Base-by-base conservation (phyloP, 2,888 invertebrate species). In the Philonicus albiceps region DNA sequence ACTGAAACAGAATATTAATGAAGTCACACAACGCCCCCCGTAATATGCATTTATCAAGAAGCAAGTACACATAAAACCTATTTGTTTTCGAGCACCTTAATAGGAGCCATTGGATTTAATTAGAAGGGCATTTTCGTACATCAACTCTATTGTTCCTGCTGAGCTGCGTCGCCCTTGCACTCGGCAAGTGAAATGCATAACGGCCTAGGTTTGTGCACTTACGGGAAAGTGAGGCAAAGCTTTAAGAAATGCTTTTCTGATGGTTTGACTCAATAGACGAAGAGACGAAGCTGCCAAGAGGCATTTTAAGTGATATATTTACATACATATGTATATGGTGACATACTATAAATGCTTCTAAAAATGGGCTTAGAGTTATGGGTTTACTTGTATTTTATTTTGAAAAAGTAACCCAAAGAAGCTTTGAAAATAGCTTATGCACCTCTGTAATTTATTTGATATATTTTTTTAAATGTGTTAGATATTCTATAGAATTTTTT, bases 1-100 rank as follows among this genome's bases (percentile, higher is more conserved):
- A 53, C 80, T 31, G 40, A 31, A 43, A 30, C 53, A 31, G 80
- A 80, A 80, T 80, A 80, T 80, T 80, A 80, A 80, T 49, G 80
- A 80, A 80, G 80, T 80, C 80, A 80, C 80, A 80, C 22, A 80
- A 80, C 49, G 30, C 49, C 80, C 80, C 80, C 53, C 80, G 80
- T 80, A 80, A 80, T 53, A 53, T 80, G 53, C 53, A 80, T 80
- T 80, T 80, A 80, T 80, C 80, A 80, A 30, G 80, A 27, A 30
- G 30, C 43, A 53, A 80, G 53, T 80, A 80, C 53, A 80, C 80
- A 80, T 80, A 80, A 80, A 80, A 53, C 80, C 80, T 80, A 80
- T 80, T 80, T 80, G 53, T 80, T 80, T 80, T 49, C 76, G 53
- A 80, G 80, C 43, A 27, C 49, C 40, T 80, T 53, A 80, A 40